A percentile compares a stretch with the other conserved stretches of the same genome.
Evolutionary conservation across 2,888 invertebrate species (phyloP).

Genomic region (Ramazzottius varieornatus): DNA sequence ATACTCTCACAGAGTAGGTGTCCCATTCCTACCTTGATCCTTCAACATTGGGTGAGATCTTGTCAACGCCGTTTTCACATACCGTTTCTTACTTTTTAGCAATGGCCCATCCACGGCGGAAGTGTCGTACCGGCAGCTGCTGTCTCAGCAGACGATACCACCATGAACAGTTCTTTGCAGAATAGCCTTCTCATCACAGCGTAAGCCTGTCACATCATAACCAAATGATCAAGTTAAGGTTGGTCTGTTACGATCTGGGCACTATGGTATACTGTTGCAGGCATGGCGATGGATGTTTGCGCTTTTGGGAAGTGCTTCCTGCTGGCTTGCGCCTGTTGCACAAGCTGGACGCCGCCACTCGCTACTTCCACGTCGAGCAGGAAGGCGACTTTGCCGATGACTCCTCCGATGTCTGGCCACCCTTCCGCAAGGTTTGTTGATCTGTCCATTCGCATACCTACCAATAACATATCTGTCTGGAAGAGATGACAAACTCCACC

Average conservation of each 20-base stretch:
- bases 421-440: background rate
- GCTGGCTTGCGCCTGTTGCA: background rate
- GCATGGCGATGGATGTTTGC: background rate
- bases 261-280: background rate
- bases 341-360: background rate
- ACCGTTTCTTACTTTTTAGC: too few relatives aligned
- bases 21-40: background rate
- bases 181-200: background rate
- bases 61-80: too few relatives aligned
- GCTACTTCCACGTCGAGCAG: background rate
- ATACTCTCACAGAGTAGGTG: background rate
- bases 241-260: too few relatives aligned
- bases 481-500: too few relatives aligned
- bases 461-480: background rate
- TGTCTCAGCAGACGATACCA: too few relatives aligned
- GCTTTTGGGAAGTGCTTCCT: background rate
- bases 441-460: background rate
- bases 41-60: background rate
- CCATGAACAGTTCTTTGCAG: too few relatives aligned
- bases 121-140: background rate
- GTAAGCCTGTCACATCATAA: background rate
- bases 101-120: background rate
- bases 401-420: background rate
- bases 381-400: background rate
- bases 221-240: too few relatives aligned